phyloP scores from a whole-genome alignment of 2,113 vertebrate species.

The Poicephalus gulielmi region DNA sequence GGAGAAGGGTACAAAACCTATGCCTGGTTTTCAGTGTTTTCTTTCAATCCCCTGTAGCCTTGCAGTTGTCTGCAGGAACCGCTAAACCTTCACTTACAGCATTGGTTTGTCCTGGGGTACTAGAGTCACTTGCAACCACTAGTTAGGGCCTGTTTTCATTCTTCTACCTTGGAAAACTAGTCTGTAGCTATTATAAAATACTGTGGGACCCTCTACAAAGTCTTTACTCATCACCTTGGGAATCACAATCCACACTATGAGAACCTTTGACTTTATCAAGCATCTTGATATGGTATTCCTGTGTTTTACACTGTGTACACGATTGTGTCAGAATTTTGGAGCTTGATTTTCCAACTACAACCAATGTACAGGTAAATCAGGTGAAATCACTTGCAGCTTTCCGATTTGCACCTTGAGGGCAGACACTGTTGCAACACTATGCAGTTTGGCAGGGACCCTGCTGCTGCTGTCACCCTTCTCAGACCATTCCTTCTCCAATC shows the following conservation, averaged over 20 bases:
- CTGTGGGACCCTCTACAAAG: neutral
- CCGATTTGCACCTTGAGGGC: neutral
- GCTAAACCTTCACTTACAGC: neutral
- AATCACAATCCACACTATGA: neutral
- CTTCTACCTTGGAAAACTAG: neutral
- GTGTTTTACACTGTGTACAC: neutral
- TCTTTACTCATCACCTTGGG: neutral
- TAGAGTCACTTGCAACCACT: neutral
- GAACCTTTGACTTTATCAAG: neutral
- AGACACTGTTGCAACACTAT: rapidly evolving
- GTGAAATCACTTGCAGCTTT: neutral
- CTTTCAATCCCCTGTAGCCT: neutral
- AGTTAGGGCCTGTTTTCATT: neutral
- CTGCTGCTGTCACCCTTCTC: neutral
- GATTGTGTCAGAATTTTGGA: neutral
- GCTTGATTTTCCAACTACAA: neutral
- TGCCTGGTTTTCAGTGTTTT: neutral
- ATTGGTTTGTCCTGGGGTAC: neutral
- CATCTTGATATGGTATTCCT: neutral
- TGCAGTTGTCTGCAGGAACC: neutral
- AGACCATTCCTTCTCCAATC: neutral
- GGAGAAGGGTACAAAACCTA: neutral
- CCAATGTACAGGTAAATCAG: neutral
- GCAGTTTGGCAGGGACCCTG: neutral
- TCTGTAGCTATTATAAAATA: neutral